phyloP scores from a whole-genome alignment of 2,888 invertebrate species.

The Lycocerus yunnanus region DNA sequence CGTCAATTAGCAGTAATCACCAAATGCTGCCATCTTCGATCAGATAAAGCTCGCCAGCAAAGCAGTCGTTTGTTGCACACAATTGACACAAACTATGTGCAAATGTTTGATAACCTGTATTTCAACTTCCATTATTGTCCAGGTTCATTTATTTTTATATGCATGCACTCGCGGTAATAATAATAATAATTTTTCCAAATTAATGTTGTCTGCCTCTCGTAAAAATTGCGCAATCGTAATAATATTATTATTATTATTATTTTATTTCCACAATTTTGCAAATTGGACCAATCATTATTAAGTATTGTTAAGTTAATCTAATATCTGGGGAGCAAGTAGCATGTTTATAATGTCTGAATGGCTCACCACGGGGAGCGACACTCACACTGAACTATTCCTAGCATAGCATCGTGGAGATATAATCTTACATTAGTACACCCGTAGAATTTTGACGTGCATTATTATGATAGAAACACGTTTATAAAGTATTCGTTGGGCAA shows the following conservation, averaged over 20 bases:
- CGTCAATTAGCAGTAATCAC: slow-evolving; percentile 41
- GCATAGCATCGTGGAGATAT: slow-evolving; percentile 37
- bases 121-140: slow-evolving; percentile 53
- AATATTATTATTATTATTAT: no score
- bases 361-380: slow-evolving; percentile 53
- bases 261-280: slow-evolving; percentile 14
- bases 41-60: slow-evolving; percentile 44
- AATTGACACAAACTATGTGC: slow-evolving; percentile 54
- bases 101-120: slow-evolving; percentile 54
- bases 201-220: no score
- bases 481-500: slow-evolving; percentile 33
- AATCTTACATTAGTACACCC: slow-evolving; percentile 45
- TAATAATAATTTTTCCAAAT: no score
- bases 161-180: slow-evolving; percentile 19
- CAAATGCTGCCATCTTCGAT: slow-evolving; percentile 46
- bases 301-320: slow-evolving; percentile 37
- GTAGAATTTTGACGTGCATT: slow-evolving; percentile 50
- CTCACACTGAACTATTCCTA: slow-evolving; percentile 46
- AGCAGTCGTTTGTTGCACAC: slow-evolving; percentile 50
- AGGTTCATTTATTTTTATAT: slow-evolving; percentile 40
- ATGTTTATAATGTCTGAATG: slow-evolving; percentile 53
- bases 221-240: no score
- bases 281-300: slow-evolving; percentile 35
- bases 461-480: slow-evolving; percentile 38
- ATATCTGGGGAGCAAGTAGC: slow-evolving; percentile 44